phyloP scores from a whole-genome alignment of 2,797 vertebrate species.

The Anguilla anguilla region DNA sequence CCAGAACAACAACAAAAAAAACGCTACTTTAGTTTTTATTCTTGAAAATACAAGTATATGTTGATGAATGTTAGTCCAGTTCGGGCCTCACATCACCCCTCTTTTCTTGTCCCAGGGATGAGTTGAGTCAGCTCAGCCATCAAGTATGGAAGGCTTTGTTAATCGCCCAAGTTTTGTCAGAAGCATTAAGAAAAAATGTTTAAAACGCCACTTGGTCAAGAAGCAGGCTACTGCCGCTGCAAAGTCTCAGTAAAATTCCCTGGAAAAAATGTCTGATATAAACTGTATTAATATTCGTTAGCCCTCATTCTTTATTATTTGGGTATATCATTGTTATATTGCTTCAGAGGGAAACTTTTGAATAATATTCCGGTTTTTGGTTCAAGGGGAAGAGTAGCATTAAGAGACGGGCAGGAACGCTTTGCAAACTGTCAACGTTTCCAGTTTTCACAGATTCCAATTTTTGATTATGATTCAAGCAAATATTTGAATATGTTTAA shows the following conservation, averaged over 20 bases:
- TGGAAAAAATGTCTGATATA: neutral
- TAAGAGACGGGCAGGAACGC: neutral
- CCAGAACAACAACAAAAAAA: no score
- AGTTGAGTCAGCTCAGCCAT: no score
- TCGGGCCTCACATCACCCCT: neutral
- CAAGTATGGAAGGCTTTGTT: no score
- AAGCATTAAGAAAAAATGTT: neutral
- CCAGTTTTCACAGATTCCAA: conserved; percentile 28
- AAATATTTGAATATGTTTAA: conserved; percentile 18
- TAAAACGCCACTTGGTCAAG: neutral
- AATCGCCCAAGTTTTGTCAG: neutral
- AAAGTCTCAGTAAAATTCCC: neutral
- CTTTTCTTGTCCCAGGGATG: neutral
- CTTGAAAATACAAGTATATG: no score
- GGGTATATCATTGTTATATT: neutral
- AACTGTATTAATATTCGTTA: neutral
- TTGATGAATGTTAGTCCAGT: no score
- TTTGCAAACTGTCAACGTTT: conserved; percentile 22
- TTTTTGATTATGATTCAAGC: conserved; percentile 26
- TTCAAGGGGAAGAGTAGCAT: neutral
- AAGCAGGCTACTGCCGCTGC: neutral
- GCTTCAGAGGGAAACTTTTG: neutral
- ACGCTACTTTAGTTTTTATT: no score
- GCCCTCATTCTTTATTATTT: neutral
- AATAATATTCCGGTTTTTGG: neutral